Evolutionary conservation across 2,888 invertebrate genomes (phyloP), one percentile per base, ranked within the genome.

Genomic region (Macrophya alboannulata): DNA sequence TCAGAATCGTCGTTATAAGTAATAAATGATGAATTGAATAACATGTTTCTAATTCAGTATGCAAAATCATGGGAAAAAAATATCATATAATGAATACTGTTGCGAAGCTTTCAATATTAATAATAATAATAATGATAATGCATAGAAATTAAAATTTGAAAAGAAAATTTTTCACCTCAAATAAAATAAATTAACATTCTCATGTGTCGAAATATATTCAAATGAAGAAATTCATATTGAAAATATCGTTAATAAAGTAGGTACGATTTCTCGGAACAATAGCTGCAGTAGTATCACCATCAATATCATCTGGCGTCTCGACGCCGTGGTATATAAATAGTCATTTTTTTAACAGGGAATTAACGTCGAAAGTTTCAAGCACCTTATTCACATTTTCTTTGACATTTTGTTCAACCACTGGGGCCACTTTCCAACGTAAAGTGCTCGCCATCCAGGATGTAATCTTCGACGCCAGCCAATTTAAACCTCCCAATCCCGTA

Each of bases 381-480:
- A 85, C 85, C 5, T 62, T 74, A 76, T 84, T 74, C 6, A 85
- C 84, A 43, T 85, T 84, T 59, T 72, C 72, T 72, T 85, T 85
- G 25, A 85, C 82, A n/a, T 76, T 84, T 31, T 51, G 48, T 45
- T 85, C 85, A 72, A 85, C 48, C 2, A 84, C 84, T 17, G 85
- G 85, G 5, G 76, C 83, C 10, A 85, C 74, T 51, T 76, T 85
- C 83, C 83, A 83, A 17, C 76, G 71, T 45, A 85, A 10, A 10
- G 74, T 84, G 25, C 84, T 82, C 21, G 85, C 83, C n/a, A 81
- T 84, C 85, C 85, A 85, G 4, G 74, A 83, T 25, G 85, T 74
- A 51, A 85, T 84, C 59, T 85, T 84, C 5, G 85, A 85, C 10
- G 85, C 76, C 84, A 85, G 40, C 72, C 85, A 83, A 12, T 85